Evolutionary conservation across 2,888 invertebrate species (phyloP).

Genomic region (Amiota minor): DNA sequence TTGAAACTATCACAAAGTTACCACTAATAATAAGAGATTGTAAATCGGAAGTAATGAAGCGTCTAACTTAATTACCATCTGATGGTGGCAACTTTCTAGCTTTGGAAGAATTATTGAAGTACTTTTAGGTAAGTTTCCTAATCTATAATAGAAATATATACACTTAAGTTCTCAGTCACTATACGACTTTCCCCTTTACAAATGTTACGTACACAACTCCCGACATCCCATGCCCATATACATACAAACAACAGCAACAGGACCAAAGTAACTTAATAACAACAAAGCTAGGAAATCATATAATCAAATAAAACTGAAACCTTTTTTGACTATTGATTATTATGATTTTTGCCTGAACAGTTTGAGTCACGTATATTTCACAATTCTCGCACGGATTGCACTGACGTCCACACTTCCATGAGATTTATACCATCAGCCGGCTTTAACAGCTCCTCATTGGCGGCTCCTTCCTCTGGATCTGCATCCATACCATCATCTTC

Average conservation of each 20-base stretch:
- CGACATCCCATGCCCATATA: too few relatives aligned
- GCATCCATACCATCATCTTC: constrained; percentile 62
- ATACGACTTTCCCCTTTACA: constrained; percentile 26
- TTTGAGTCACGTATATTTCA: constrained; percentile 93
- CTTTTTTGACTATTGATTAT: too few relatives aligned
- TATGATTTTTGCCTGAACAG: too few relatives aligned
- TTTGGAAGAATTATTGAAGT: constrained; percentile 81
- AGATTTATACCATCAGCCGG: constrained; percentile 53
- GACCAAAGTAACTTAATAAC: too few relatives aligned
- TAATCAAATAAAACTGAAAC: too few relatives aligned
- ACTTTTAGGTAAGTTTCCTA: constrained; percentile 81
- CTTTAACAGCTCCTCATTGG: constrained; percentile 69
- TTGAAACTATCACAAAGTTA: constrained; percentile 81
- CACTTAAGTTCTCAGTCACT: neutral
- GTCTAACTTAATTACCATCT: constrained; percentile 76
- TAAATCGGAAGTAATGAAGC: constrained; percentile 73
- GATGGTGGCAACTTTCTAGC: constrained; percentile 82
- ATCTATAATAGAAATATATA: neutral
- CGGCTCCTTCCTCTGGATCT: neutral
- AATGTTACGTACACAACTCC: too few relatives aligned
- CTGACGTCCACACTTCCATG: constrained; percentile 78
- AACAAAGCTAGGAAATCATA: too few relatives aligned
- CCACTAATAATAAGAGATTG: constrained; percentile 77
- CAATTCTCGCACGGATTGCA: constrained; percentile 86
- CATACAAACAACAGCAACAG: too few relatives aligned